Conservation (phyloP, 1,140 invertebrate genomes). For the Aphelinus atriplicis region DNA sequence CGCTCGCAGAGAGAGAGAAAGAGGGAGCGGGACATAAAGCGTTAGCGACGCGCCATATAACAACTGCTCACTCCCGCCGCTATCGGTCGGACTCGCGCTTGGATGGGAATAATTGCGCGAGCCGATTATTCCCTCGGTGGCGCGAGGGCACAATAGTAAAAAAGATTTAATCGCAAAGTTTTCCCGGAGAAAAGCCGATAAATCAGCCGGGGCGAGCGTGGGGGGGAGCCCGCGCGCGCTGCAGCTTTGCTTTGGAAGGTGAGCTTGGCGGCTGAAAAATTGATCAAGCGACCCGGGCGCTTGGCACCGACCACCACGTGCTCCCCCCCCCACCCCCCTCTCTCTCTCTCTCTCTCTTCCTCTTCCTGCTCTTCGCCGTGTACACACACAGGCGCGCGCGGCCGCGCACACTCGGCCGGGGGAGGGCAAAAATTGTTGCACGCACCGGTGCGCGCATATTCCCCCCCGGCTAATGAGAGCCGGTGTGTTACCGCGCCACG, state of each 20-base stretch:
- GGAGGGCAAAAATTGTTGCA: slow-evolving; percentile 39
- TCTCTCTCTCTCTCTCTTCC: background rate
- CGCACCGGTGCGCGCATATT: slow-evolving; percentile 26
- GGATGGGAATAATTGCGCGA: slow-evolving; percentile 34
- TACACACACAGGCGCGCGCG: background rate
- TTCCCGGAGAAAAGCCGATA: slow-evolving; percentile 38
- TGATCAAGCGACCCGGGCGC: slow-evolving; percentile 41
- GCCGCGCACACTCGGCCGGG: background rate
- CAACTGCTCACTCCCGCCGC: background rate
- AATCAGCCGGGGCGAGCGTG: slow-evolving; percentile 20
- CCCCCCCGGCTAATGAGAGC: slow-evolving; percentile 7
- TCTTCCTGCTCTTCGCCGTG: background rate
- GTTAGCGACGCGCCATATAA: slow-evolving; percentile 39
- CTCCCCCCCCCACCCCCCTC: background rate
- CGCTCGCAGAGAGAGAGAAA: background rate
- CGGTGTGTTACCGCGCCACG: background rate
- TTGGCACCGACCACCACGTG: slow-evolving; percentile 40
- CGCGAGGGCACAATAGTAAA: slow-evolving; percentile 34
- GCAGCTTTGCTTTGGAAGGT: background rate
- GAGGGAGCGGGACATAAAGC: slow-evolving; percentile 15
- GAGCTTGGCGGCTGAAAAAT: slow-evolving; percentile 39
- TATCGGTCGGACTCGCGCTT: background rate
- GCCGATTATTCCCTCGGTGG: slow-evolving; percentile 31
- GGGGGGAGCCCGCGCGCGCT: background rate
- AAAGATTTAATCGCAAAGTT: slow-evolving; percentile 43